These are phyloP conservation scores for Melanogrammus aeglefinus DNA, from an alignment of 2,797 vertebrate genomes.

Conservation along the genomic window DNA sequence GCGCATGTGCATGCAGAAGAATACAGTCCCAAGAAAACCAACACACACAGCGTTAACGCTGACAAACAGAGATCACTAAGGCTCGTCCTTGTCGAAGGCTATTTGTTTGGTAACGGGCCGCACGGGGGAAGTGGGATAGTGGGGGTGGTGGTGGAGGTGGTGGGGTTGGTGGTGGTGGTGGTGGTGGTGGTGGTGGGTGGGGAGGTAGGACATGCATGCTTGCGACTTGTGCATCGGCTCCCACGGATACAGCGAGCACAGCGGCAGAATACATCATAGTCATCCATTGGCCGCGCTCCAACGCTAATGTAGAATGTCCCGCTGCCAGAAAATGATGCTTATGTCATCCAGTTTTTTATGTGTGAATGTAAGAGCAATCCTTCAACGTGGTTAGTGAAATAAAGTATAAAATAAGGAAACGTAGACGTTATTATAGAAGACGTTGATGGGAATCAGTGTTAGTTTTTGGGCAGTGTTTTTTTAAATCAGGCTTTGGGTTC, in stretches of 20 bases:
- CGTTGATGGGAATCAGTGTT: neutral
- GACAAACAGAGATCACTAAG: neutral
- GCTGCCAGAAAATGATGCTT: slow-evolving; percentile 58
- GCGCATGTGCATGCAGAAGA: neutral
- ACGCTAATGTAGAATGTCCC: slow-evolving; percentile 62
- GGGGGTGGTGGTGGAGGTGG: neutral
- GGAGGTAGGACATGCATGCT: neutral
- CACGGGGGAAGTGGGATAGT: neutral
- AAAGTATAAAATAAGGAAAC: slow-evolving; percentile 15
- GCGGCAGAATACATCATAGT: slow-evolving; percentile 68
- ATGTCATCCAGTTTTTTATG: slow-evolving; percentile 52
- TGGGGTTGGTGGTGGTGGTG: neutral
- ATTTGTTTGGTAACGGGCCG: neutral
- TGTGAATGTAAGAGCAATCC: slow-evolving; percentile 31
- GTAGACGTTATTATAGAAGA: neutral
- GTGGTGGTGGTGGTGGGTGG: neutral
- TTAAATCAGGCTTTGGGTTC: neutral
- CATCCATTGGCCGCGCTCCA: slow-evolving; percentile 62
- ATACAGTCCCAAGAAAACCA: neutral
- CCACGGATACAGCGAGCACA: slow-evolving; percentile 67
- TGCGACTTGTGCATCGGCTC: neutral
- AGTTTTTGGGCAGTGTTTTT: neutral
- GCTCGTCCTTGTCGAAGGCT: neutral
- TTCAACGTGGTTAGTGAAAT: neutral
- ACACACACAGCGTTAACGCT: neutral